These are phyloP conservation scores for Prionailurus bengalensis DNA, from an alignment of 2,113 vertebrate species.

Conservation along the genomic window DNA sequence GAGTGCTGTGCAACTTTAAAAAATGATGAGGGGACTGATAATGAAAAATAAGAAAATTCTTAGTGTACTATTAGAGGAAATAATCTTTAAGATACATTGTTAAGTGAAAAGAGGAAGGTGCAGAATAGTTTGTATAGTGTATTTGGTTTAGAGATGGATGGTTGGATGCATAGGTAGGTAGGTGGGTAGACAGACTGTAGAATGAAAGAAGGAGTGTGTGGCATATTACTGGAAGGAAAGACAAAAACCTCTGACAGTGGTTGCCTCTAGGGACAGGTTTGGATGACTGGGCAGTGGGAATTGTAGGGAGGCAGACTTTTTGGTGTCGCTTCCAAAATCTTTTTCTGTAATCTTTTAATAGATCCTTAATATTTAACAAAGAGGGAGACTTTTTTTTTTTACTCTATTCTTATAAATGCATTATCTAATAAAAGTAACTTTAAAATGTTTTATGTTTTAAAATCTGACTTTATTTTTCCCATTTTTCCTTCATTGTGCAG, in stretches of 20 bases:
- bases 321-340: neutral
- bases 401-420: neutral
- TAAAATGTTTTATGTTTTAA: neutral
- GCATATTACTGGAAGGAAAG: neutral
- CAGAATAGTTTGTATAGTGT: neutral
- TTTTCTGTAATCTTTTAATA: neutral
- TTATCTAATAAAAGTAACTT: constrained; percentile 14
- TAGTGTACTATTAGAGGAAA: neutral
- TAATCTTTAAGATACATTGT: neutral
- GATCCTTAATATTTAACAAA: neutral
- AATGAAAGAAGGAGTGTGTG: neutral
- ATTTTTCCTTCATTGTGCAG: constrained; percentile 83
- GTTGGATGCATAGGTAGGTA: neutral
- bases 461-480: constrained; percentile 33
- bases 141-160: neutral
- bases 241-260: neutral
- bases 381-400: neutral
- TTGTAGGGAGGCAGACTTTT: neutral
- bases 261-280: neutral
- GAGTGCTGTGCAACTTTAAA: neutral
- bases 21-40: neutral
- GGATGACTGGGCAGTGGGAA: neutral
- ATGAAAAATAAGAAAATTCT: neutral
- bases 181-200: too few relatives aligned
- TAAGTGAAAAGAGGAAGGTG: neutral